Evolutionary conservation across 2,888 invertebrate species (phyloP), one percentile per base, ranked within the genome.

Genomic region (Drosophila prostipennis): DNA sequence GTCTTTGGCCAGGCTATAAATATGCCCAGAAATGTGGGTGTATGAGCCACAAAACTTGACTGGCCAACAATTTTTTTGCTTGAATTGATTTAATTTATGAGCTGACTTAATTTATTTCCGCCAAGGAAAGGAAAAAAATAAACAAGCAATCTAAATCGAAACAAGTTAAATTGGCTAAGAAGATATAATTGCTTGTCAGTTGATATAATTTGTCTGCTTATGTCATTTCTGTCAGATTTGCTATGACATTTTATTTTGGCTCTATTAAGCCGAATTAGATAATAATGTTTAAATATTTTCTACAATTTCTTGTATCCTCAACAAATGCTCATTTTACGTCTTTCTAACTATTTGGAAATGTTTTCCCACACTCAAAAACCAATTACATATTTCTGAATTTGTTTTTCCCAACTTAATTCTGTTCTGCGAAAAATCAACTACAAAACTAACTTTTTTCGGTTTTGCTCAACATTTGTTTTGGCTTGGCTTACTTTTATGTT

Each of bases 101-200:
- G 87, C 80, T 79, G 79, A 52, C 79, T 74, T 89, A 89, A 86
- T 89, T 88, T 80, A 86, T 89, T 83, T 83, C 80, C 83, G 80
- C 43, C 65, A 13, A 48, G 34, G 36, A 49, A 42, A 19, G 34
- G 14, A 13, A 57, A 37, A 11, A 42, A 29, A 29, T 7, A 69
- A 16, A 43, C 29, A 59, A 26, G 19, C n/a, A n/a, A 51, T 14
- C 19, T 45, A 67, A 16, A 48, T 43, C 32, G 14, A 54, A 72
- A 32, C 34, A 37, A 53, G 29, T 61, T 48, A 49, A 43, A 45
- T 72, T 58, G 72, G 43, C 29, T 72, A 34, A 55, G 26, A 32
- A 11, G 10, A 39, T 45, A 39, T 64, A 61, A 65, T 61, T 61
- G 65, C 45, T 64, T 11, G 32, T 8, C 45, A 63, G 19, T 23